These are phyloP conservation scores for Acanthurus leucopareius DNA, from an alignment of 2,797 vertebrate genomes.

Conservation along the genomic window DNA sequence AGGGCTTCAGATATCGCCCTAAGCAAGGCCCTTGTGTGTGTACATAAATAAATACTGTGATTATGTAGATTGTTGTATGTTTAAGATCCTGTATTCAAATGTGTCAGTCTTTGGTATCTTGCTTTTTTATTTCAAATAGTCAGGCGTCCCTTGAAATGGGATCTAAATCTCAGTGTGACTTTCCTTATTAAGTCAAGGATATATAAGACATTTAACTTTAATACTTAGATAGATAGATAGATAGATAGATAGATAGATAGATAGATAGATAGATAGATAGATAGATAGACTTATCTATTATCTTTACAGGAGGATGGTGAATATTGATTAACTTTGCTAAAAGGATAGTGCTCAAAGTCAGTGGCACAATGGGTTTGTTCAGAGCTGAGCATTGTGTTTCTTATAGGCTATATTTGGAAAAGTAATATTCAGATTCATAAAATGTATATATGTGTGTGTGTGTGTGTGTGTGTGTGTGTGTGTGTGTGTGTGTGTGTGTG, in stretches of 20 bases:
- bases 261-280: constrained; percentile 53
- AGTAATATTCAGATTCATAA: not conserved
- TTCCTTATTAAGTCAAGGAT: not conserved
- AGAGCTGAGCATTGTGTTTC: not conserved
- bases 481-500: too few species aligned
- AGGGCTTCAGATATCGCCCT: not conserved
- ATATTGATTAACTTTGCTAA: too few species aligned
- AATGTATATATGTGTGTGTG: too few species aligned
- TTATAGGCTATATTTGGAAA: not conserved
- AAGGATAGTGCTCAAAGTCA: too few species aligned
- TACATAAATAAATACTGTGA: not conserved
- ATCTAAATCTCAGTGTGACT: not conserved
- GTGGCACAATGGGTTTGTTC: too few species aligned
- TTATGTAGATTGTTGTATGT: not conserved
- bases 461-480: too few species aligned
- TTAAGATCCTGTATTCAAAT: not conserved
- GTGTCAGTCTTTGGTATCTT: not conserved
- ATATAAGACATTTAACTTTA: not conserved
- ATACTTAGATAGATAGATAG: constrained; percentile 8
- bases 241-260: constrained; percentile 33
- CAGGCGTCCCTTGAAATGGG: not conserved
- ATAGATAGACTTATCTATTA: not conserved
- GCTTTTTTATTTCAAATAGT: not conserved
- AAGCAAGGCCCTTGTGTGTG: not conserved
- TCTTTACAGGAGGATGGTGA: too few species aligned